Percentiles rank a stretch among this genome's conserved stretches.
Evolutionary conservation across 2,888 invertebrate species (phyloP).

Genomic region (Limnephilus rhombicus): DNA sequence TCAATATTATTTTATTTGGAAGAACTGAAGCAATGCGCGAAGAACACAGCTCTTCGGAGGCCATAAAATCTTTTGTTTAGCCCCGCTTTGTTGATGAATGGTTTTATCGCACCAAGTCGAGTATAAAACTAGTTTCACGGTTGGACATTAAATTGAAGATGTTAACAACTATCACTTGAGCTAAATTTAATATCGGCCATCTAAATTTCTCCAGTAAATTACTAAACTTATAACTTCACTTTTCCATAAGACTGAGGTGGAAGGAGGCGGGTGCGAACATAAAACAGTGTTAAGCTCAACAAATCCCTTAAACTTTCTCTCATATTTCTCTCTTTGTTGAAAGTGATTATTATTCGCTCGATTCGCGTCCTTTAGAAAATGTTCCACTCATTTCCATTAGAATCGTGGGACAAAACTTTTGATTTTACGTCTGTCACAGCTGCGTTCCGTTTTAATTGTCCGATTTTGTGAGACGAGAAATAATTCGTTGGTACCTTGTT

Average conservation of each 20-base stretch:
- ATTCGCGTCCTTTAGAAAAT: conserved; percentile 56
- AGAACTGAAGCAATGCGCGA: background rate
- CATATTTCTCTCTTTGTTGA: conserved; percentile 18
- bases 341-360: conserved; percentile 49
- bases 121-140: background rate
- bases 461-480: conserved; percentile 6
- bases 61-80: background rate
- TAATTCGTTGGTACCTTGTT: background rate
- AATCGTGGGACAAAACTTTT: conserved; percentile 59
- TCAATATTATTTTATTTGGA: background rate
- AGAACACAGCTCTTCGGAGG: background rate
- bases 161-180: background rate
- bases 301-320: conserved; percentile 10
- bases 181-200: background rate
- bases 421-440: conserved; percentile 55
- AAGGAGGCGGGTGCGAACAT: background rate
- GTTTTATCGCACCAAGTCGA: background rate
- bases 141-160: background rate
- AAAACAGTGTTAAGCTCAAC: background rate
- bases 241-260: background rate
- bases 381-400: conserved; percentile 60
- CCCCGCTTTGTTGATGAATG: background rate
- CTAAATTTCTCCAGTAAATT: background rate
- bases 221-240: background rate
- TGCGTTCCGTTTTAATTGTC: conserved; percentile 61